A percentile compares a stretch with the other conserved stretches of the same genome.
These are phyloP conservation scores for Drosophila histrio DNA, from an alignment of 2,888 invertebrate genomes.

Conservation along the genomic window DNA sequence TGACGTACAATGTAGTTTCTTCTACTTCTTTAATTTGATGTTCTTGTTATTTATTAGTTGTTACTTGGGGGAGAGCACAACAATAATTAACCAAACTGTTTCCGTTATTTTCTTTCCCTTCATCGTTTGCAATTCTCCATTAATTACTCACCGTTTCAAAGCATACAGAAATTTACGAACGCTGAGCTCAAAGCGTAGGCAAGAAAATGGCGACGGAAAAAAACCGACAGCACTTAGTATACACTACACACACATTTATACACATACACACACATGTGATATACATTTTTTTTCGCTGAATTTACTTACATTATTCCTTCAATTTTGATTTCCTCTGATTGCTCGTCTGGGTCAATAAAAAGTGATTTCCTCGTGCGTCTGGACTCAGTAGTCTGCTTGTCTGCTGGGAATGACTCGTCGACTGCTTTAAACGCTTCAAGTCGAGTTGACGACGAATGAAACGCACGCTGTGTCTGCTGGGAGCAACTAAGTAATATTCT, in stretches of 20 bases:
- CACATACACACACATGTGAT: neutral
- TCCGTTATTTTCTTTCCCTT: constrained; percentile 22
- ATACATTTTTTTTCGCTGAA: neutral
- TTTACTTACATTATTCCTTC: constrained; percentile 81
- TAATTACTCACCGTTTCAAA: constrained; percentile 72
- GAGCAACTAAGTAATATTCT: constrained; percentile 39
- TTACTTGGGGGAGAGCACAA: constrained; percentile 32
- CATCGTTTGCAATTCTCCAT: constrained; percentile 44
- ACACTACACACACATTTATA: constrained; percentile 3
- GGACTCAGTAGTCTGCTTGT: constrained; percentile 56
- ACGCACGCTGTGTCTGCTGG: constrained; percentile 59
- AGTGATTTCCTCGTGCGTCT: constrained; percentile 58
- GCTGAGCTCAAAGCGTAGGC: constrained; percentile 43
- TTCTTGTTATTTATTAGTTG: constrained; percentile 34
- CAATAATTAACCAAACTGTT: constrained; percentile 11
- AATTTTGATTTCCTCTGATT: constrained; percentile 73
- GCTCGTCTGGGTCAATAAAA: constrained; percentile 71
- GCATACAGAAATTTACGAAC: constrained; percentile 64
- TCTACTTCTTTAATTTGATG: constrained; percentile 27
- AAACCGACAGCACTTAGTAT: constrained; percentile 42
- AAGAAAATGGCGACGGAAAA: constrained; percentile 76
- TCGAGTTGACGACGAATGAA: constrained; percentile 55
- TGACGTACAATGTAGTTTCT: constrained; percentile 62
- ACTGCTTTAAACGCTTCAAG: constrained; percentile 56
- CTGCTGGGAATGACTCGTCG: constrained; percentile 51